Conservation (phyloP, 2,888 invertebrate genomes). For the Pachydiplax longipennis region DNA sequence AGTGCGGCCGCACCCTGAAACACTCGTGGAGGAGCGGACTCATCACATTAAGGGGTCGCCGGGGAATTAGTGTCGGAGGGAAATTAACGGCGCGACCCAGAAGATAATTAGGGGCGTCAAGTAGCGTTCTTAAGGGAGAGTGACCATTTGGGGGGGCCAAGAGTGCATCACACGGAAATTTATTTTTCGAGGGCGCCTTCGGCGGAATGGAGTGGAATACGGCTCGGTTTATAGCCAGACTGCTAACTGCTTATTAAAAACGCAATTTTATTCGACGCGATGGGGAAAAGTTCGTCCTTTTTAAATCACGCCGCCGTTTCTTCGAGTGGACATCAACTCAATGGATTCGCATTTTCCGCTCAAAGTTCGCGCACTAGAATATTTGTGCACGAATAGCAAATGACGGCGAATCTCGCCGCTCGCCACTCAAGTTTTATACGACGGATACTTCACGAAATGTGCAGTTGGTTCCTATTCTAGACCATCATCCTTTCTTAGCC, state of each 20-base stretch:
- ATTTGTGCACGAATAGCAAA: no score
- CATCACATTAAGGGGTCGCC: slow-evolving; percentile 34
- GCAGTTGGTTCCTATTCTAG: no score
- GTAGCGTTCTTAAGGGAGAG: slow-evolving; percentile 9
- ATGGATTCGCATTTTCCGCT: no score
- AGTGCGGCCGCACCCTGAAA: neutral
- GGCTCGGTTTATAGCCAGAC: neutral
- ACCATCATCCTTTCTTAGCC: no score
- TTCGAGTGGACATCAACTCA: no score
- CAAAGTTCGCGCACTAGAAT: no score
- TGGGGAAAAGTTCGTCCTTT: neutral
- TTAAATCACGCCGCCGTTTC: no score
- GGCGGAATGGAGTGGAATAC: neutral
- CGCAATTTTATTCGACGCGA: neutral
- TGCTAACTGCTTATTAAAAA: neutral
- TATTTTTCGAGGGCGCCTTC: neutral
- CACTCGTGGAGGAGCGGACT: neutral
- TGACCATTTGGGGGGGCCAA: neutral
- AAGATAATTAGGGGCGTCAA: slow-evolving; percentile 26
- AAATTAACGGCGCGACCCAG: neutral
- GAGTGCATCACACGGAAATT: neutral
- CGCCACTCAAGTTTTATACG: no score
- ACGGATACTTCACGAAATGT: no score
- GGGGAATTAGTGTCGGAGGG: slow-evolving; percentile 7
- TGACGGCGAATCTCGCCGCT: no score